A percentile compares a stretch with the other conserved stretches of the same genome.
Conservation (phyloP, 2,113 vertebrate genomes). For the Actenoides lindsayi region DNA sequence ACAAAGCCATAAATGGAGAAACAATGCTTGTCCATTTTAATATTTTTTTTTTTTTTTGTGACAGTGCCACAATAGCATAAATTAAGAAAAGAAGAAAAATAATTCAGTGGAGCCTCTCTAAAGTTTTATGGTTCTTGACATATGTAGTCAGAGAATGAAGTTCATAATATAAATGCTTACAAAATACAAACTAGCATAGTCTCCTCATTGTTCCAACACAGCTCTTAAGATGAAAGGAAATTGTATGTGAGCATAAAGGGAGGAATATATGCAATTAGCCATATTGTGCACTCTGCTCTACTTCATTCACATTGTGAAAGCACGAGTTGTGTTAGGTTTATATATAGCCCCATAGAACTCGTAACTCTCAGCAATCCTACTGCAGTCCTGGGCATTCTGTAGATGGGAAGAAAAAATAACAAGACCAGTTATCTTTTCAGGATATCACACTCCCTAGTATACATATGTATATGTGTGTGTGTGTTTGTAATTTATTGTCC, state of each 20-base stretch:
- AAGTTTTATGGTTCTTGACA: slow-evolving; percentile 9
- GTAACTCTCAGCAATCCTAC: background rate
- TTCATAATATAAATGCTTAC: background rate
- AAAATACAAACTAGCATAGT: background rate
- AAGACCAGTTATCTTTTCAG: background rate
- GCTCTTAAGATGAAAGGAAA: background rate
- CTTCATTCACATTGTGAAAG: background rate
- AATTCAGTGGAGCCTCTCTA: background rate
- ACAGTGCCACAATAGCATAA: background rate
- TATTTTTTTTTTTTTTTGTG: background rate
- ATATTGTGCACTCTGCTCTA: background rate
- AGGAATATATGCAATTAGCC: slow-evolving; percentile 23
- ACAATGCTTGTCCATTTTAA: background rate
- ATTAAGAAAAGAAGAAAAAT: background rate
- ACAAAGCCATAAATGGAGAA: slow-evolving; percentile 3
- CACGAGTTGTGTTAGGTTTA: background rate
- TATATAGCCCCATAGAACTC: background rate
- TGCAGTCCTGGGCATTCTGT: background rate
- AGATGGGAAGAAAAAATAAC: background rate
- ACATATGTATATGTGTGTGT: background rate
- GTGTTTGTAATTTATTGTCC: background rate
- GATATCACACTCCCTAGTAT: background rate
- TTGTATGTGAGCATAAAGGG: background rate
- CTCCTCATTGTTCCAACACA: background rate
- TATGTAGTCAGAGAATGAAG: background rate